Base-by-base conservation (phyloP, 2,113 vertebrate genomes). In the Rana temporaria region DNA sequence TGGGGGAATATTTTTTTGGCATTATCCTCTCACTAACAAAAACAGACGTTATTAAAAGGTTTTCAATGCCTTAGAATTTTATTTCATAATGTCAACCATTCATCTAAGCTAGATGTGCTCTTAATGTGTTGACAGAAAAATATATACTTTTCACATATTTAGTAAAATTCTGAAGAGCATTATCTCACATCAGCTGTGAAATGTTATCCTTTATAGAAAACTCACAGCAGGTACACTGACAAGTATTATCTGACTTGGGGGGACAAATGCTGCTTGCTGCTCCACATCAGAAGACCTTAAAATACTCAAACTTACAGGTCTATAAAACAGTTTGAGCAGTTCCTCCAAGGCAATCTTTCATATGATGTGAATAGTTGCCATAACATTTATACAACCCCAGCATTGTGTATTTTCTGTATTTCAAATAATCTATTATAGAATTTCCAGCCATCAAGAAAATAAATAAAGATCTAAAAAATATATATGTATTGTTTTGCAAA, bases 181-280 rank as follows among this genome's bases (percentile, higher is more conserved):
- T 16, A 73, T 73, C 70, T 73, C 70, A 57, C 48, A 22, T 55
- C 24, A 14, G 55, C 24, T 57, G 4, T 19, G 53, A 73, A 34
- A 73, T 73, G 53, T 73, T 73, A n/a, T 55, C 52, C 57, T 57
- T 57, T 24, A 17, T n/a, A 14, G 24, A 57, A 24, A n/a, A 18
- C 7, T 32, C 53, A 5, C 26, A 34, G 70, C 53, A 30, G 70
- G 70, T n/a, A 12, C 6, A 12, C 6, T 32, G 18, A n/a, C 70
- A 57, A 55, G 9, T 18, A 73, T 57, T 57, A 9, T 3, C 55
- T 73, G 55, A 26, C 24, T 57, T 32, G 19, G 30, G 53, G 70
- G 48, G 68, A 34, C 52, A 57, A 73, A 73, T 26, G 48, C 30
- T 57, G 12, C 14, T 34, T 73, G 14, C 53, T 57, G 52, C 42